These are phyloP conservation scores for Buathra laborator DNA, from an alignment of 2,888 invertebrate species.

Conservation along the genomic window DNA sequence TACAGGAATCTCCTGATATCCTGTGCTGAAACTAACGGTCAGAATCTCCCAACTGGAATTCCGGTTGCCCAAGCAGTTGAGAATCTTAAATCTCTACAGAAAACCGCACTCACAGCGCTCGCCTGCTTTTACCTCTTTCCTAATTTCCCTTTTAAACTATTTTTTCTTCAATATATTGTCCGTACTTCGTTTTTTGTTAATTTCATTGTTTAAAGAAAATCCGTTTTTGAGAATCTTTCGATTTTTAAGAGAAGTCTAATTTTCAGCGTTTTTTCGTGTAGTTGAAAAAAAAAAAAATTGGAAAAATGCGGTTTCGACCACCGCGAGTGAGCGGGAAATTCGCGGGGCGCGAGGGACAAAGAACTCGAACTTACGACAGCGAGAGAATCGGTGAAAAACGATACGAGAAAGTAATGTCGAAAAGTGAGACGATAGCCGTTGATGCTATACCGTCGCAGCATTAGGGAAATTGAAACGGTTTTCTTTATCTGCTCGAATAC, in stretches of 20 bases:
- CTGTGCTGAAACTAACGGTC: slow-evolving; percentile 39
- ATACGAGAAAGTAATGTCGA: slow-evolving; percentile 70
- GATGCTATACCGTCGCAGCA: slow-evolving; percentile 74
- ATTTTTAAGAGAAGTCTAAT: no score
- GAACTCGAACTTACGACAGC: slow-evolving; percentile 47
- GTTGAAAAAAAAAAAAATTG: no score
- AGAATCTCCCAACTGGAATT: slow-evolving; percentile 46
- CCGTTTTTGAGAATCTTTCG: no score
- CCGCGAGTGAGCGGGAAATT: no score
- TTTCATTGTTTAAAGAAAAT: no score
- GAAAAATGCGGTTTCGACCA: no score
- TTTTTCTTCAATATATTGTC: no score
- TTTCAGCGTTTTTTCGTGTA: no score
- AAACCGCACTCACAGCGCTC: no score
- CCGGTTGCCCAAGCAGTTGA: neutral
- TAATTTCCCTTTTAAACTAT: no score
- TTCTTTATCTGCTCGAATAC: slow-evolving; percentile 78
- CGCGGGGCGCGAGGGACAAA: neutral
- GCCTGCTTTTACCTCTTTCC: neutral
- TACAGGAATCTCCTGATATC: slow-evolving; percentile 41
- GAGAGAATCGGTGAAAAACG: slow-evolving; percentile 45
- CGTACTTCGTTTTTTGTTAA: no score
- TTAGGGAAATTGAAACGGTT: slow-evolving; percentile 84
- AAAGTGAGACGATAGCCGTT: slow-evolving; percentile 72
- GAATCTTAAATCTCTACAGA: neutral